Evolutionary conservation across 2,888 invertebrate genomes (phyloP).

Genomic region (Nomada ferruginata): DNA sequence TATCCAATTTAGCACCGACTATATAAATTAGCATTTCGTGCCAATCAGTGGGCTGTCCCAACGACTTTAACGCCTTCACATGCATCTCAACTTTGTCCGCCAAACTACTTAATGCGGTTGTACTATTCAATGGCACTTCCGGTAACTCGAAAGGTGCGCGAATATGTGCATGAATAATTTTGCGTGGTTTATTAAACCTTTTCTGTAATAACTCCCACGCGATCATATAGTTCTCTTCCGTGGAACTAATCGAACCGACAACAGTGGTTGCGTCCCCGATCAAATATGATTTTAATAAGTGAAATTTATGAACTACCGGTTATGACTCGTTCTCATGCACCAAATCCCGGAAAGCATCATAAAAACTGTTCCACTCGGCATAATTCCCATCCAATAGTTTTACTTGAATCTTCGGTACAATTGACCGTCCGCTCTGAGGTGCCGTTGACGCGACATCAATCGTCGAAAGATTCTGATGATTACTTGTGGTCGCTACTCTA

Average conservation of each 20-base stretch:
- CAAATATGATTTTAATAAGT: not conserved
- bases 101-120: not conserved
- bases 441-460: no score
- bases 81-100: constrained; percentile 3
- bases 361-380: not conserved
- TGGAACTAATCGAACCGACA: not conserved
- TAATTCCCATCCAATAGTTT: constrained; percentile 2
- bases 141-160: not conserved
- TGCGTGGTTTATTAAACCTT: not conserved
- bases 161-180: not conserved
- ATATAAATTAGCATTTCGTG: not conserved
- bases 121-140: not conserved
- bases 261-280: not conserved
- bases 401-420: not conserved
- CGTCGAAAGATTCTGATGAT: no score
- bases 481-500: no score
- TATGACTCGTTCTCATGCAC: not conserved
- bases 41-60: not conserved
- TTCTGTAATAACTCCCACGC: not conserved
- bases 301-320: constrained; percentile 1
- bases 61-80: not conserved
- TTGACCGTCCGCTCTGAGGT: not conserved
- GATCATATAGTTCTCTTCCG: not conserved
- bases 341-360: not conserved
- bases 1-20: not conserved